Evolutionary conservation across 2,113 vertebrate species (phyloP).

Genomic region (Notiomystis cincta): DNA sequence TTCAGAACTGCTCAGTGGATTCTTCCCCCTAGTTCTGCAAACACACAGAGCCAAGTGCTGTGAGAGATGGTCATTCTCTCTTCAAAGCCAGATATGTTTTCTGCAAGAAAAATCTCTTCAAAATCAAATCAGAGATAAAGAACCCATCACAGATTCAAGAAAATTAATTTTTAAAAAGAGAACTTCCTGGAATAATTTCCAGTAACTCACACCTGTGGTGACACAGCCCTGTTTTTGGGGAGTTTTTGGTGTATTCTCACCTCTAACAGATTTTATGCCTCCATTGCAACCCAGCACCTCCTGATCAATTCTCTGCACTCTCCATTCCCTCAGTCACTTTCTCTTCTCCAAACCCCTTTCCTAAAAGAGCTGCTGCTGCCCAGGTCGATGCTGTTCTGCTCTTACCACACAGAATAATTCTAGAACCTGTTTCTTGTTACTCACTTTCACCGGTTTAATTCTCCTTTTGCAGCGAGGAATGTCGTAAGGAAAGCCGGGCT

Average conservation of each 20-base stretch:
- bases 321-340: background rate
- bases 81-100: background rate
- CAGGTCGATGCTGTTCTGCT: background rate
- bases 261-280: background rate
- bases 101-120: background rate
- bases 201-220: background rate
- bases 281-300: background rate
- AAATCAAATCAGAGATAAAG: background rate
- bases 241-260: background rate
- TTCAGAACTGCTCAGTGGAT: background rate
- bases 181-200: background rate
- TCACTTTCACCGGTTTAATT: background rate
- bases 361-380: background rate
- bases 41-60: background rate
- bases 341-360: background rate
- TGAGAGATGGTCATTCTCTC: background rate
- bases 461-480: conserved; percentile 32
- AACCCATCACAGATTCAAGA: background rate
- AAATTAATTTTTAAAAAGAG: background rate
- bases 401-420: background rate
- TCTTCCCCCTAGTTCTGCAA: background rate
- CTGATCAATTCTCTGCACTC: background rate
- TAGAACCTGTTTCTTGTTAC: conserved; percentile 63
- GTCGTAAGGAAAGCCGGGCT: conserved; percentile 1
- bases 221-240: background rate